Percentiles rank a stretch among this genome's conserved stretches.
Evolutionary conservation across 92 coral and sea anemone genomes (phyloP).

Genomic region (Galaxea fascicularis): DNA sequence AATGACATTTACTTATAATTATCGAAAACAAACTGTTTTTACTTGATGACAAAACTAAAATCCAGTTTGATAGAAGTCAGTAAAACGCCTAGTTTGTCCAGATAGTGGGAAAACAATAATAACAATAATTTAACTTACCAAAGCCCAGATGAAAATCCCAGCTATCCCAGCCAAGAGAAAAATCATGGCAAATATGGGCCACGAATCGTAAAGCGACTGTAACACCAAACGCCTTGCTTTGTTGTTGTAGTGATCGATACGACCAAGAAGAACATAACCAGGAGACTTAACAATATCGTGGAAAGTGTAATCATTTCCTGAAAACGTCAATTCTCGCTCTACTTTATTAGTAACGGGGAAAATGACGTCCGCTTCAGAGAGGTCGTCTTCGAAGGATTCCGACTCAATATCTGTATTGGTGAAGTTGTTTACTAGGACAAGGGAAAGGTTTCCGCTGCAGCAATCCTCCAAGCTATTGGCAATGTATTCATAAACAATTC

Average conservation of each 20-base stretch:
- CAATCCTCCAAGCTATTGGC: background rate
- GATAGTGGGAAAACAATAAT: background rate
- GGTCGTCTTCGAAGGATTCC: background rate
- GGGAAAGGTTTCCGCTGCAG: background rate
- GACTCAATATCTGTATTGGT: background rate
- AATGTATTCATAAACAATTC: constrained; percentile 32
- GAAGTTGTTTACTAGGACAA: background rate
- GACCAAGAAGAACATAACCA: constrained; percentile 46
- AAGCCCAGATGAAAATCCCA: constrained; percentile 50
- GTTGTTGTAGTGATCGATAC: constrained; percentile 33
- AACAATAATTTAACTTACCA: constrained; percentile 24
- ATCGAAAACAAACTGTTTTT: too few relatives aligned
- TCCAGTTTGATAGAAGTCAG: too few relatives aligned
- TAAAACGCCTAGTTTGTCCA: background rate
- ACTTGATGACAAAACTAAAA: too few relatives aligned
- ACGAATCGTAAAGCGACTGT: constrained; percentile 23
- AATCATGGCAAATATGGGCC: constrained; percentile 47
- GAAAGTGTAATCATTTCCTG: constrained; percentile 12
- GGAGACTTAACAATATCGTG: constrained; percentile 28
- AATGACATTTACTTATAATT: too few relatives aligned
- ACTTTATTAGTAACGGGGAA: constrained; percentile 24
- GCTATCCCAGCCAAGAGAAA: constrained; percentile 44
- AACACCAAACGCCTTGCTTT: constrained; percentile 37
- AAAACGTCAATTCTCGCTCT: background rate
- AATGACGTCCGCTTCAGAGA: constrained; percentile 22